Percentiles rank a stretch among this genome's conserved stretches.
These are phyloP conservation scores for Galaxea fascicularis DNA, from an alignment of 92 coral and sea anemone species.

Conservation along the genomic window DNA sequence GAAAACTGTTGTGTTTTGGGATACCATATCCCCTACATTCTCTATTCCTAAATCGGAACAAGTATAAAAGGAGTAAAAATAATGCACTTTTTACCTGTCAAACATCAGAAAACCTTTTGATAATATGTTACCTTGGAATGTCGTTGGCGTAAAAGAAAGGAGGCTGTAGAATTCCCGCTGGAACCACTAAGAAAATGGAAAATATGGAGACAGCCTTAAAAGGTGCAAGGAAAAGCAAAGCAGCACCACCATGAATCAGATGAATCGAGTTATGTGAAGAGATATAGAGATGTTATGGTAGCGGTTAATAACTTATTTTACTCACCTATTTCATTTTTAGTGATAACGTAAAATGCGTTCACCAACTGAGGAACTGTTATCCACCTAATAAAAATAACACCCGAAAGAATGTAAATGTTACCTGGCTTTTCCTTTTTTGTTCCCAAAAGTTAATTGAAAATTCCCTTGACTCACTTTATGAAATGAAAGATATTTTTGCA, in stretches of 20 bases:
- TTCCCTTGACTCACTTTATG: too few relatives aligned
- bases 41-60: too few relatives aligned
- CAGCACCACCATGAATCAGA: too few relatives aligned
- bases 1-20: too few relatives aligned
- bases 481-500: too few relatives aligned
- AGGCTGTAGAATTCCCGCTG: slow-evolving; percentile 95
- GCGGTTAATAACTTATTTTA: background rate
- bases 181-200: slow-evolving; percentile 71
- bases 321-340: slow-evolving; percentile 93
- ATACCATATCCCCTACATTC: too few relatives aligned
- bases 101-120: background rate
- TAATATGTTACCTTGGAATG: slow-evolving; percentile 80
- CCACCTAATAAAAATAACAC: slow-evolving; percentile 74
- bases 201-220: too few relatives aligned
- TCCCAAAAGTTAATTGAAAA: too few relatives aligned
- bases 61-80: too few relatives aligned
- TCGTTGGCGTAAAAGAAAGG: slow-evolving; percentile 94
- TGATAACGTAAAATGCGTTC: slow-evolving; percentile 96
- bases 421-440: background rate
- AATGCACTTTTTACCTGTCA: too few relatives aligned
- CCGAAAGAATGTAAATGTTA: background rate
- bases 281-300: background rate
- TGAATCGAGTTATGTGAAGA: background rate
- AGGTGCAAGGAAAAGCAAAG: too few relatives aligned
- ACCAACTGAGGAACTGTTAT: slow-evolving; percentile 97